Conservation (phyloP, 1,140 invertebrate species). For the Paracyclopina nana region DNA sequence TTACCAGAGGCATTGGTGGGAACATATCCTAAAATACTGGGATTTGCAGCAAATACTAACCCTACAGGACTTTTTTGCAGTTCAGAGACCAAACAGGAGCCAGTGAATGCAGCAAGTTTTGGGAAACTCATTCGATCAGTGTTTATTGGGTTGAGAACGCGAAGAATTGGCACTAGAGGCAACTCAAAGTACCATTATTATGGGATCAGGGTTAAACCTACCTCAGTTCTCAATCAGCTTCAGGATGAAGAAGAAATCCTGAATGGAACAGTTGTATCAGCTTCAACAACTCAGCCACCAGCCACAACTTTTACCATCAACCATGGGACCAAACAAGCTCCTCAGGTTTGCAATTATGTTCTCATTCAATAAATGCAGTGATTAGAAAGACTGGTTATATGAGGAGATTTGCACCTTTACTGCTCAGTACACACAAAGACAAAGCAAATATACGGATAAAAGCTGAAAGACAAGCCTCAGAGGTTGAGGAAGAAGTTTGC, state of each 20-base stretch:
- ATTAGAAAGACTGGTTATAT: too few relatives aligned
- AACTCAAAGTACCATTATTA: conserved; percentile 99
- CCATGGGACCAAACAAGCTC: too few relatives aligned
- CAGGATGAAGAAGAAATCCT: conserved; percentile 23
- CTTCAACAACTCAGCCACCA: conserved; percentile 14
- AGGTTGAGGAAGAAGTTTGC: too few relatives aligned
- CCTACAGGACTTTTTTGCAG: background rate
- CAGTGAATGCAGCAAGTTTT: conserved; percentile 96
- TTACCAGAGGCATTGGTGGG: conserved; percentile 80
- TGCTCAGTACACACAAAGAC: too few relatives aligned
- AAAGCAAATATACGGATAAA: too few relatives aligned
- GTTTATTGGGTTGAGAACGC: conserved; percentile 79
- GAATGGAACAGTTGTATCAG: background rate
- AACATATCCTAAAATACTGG: background rate
- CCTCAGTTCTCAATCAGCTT: conserved; percentile 47
- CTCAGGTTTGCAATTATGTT: too few relatives aligned
- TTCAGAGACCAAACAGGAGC: conserved; percentile 70
- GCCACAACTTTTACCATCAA: too few relatives aligned
- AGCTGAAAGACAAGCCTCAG: too few relatives aligned
- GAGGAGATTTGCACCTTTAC: too few relatives aligned
- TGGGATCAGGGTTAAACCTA: conserved; percentile 88
- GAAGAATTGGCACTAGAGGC: conserved; percentile 45
- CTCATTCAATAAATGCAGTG: too few relatives aligned
- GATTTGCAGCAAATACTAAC: background rate
- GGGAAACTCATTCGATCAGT: conserved; percentile 95